Evolutionary conservation across 2,888 invertebrate species (phyloP).

Genomic region (Osedax frankpressi): DNA sequence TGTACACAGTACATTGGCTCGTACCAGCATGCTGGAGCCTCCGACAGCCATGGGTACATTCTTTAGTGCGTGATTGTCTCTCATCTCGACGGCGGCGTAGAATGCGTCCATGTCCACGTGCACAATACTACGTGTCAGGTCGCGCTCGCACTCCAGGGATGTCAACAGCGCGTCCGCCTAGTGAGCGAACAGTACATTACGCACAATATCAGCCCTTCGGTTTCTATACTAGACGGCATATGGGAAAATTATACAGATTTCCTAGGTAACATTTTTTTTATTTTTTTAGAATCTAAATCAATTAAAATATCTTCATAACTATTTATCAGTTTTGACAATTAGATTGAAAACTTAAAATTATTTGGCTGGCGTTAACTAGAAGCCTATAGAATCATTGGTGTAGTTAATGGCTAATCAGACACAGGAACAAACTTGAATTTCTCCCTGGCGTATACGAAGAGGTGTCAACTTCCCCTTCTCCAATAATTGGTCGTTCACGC

Average conservation of each 20-base stretch:
- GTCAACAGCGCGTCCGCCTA: conserved; percentile 48
- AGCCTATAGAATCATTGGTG: too few relatives aligned
- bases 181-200: background rate
- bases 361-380: too few relatives aligned
- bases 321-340: too few relatives aligned
- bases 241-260: background rate
- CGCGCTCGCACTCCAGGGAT: conserved; percentile 45
- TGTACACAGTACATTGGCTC: too few relatives aligned
- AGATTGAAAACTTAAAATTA: too few relatives aligned
- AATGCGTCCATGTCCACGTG: conserved; percentile 57
- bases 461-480: background rate
- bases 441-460: background rate
- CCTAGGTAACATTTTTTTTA: too few relatives aligned
- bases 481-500: conserved; percentile 43
- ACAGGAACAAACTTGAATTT: background rate
- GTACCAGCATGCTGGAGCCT: conserved; percentile 51
- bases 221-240: background rate
- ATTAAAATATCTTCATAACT: too few relatives aligned
- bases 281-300: too few relatives aligned
- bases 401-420: too few relatives aligned
- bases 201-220: background rate
- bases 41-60: conserved; percentile 55
- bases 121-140: conserved; percentile 48
- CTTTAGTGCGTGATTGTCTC: conserved; percentile 42
- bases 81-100: conserved; percentile 54